Percentiles rank a stretch among this genome's conserved stretches.
Evolutionary conservation across 2,113 vertebrate genomes (phyloP).

Genomic region (Panthera leo): DNA sequence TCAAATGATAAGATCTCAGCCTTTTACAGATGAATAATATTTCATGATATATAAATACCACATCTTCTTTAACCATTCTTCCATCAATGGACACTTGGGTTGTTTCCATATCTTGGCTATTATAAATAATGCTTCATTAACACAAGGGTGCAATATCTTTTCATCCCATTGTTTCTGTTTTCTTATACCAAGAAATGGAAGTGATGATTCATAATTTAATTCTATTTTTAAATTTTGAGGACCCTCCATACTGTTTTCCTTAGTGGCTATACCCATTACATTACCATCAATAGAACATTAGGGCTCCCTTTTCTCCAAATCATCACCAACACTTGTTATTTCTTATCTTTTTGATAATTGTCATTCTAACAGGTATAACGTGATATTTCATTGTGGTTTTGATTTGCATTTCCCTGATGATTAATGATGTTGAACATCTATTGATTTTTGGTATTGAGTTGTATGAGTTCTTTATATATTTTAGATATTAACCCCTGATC

Average conservation of each 20-base stretch:
- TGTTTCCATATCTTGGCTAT: not conserved
- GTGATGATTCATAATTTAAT: not conserved
- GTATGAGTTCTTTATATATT: not conserved
- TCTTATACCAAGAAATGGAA: not conserved
- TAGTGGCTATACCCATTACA: not conserved
- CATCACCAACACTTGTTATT: not conserved
- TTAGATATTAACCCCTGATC: not conserved
- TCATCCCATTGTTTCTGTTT: not conserved
- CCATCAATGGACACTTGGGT: not conserved
- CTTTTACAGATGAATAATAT: not conserved
- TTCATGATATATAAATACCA: not conserved
- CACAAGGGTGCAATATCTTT: not conserved
- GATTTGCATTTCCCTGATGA: not conserved
- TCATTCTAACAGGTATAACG: not conserved
- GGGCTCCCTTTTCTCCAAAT: not conserved
- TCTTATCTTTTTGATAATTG: not conserved
- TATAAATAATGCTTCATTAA: not conserved
- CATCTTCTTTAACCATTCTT: not conserved
- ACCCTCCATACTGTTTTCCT: not conserved
- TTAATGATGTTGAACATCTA: not conserved
- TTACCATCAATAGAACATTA: not conserved
- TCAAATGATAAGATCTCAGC: not conserved
- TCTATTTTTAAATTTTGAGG: not conserved
- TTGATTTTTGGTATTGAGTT: not conserved
- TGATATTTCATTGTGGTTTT: not conserved